phyloP scores from a whole-genome alignment of 2,113 vertebrate species.

The Promerops cafer region DNA sequence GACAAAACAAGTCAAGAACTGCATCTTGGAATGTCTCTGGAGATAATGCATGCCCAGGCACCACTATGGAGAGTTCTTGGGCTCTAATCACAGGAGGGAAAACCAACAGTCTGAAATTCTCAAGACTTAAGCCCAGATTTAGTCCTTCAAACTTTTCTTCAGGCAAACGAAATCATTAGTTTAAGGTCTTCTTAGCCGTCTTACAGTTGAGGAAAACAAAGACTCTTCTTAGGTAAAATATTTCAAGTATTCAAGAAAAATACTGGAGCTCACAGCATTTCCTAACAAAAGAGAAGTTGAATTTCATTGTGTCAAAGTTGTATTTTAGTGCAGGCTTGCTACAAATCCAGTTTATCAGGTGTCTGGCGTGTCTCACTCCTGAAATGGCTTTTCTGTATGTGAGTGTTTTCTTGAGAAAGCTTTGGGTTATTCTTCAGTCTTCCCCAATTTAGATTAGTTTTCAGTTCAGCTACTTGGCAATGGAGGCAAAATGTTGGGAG shows the following conservation, averaged over 20 bases:
- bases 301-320: neutral
- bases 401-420: neutral
- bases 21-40: neutral
- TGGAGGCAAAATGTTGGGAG: neutral
- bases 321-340: neutral
- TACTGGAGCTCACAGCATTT: neutral
- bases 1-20: neutral
- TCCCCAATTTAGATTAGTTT: neutral
- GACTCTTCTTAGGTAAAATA: neutral
- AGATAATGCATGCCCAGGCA: neutral
- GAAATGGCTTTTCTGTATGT: neutral
- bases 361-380: neutral
- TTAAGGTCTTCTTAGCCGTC: neutral
- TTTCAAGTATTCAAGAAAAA: neutral
- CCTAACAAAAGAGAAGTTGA: neutral
- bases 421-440: neutral
- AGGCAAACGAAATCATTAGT: neutral
- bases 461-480: neutral
- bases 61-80: neutral
- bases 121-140: neutral
- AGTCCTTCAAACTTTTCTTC: neutral
- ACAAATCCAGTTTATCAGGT: neutral
- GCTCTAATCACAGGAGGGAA: neutral
- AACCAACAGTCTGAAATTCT: neutral
- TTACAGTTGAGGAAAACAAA: neutral